Evolutionary conservation across 2,113 vertebrate genomes (phyloP).

Genomic region (Otis tarda): DNA sequence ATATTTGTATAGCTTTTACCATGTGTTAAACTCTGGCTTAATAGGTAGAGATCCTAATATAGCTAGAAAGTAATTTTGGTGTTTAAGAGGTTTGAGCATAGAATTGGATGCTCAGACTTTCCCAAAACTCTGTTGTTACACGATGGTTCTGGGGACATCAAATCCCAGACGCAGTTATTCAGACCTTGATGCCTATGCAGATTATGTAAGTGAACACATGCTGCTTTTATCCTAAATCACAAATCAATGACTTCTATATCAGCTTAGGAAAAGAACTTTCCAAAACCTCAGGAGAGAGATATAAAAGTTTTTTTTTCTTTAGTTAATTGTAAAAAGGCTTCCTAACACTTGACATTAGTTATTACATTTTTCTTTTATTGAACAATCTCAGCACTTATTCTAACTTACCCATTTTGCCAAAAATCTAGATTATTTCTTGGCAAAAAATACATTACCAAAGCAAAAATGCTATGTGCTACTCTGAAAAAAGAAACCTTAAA

Average conservation of each 20-base stretch:
- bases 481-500: background rate
- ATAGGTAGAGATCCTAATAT: background rate
- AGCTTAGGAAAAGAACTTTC: background rate
- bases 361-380: background rate
- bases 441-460: background rate
- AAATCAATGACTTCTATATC: background rate
- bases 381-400: background rate
- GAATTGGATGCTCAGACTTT: background rate
- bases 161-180: background rate
- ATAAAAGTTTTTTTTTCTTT: background rate
- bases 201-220: rapidly evolving
- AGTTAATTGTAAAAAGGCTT: background rate
- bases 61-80: background rate
- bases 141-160: background rate
- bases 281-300: background rate
- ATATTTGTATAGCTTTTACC: background rate
- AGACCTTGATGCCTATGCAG: background rate
- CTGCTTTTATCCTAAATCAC: background rate
- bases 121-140: background rate
- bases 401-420: background rate
- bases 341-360: background rate
- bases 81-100: background rate
- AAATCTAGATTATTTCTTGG: background rate
- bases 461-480: background rate
- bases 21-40: background rate